Conservation (phyloP, 1,140 invertebrate species). For the Philopotamus ludificatus region DNA sequence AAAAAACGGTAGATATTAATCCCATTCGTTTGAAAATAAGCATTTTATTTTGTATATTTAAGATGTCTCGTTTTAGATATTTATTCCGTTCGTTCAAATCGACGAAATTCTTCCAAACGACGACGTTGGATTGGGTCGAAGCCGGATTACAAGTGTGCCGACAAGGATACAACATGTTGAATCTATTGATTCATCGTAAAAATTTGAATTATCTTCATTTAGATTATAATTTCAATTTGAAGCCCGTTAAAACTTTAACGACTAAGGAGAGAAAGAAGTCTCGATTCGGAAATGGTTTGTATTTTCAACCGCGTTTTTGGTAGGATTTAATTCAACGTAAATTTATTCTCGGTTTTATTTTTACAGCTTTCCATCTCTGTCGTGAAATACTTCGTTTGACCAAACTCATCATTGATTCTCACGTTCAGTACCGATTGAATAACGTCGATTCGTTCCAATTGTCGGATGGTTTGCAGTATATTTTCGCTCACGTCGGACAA, state of each 20-base stretch:
- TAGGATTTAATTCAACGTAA: neutral
- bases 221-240: constrained; percentile 99
- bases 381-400: constrained; percentile 97
- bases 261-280: constrained; percentile 99
- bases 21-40: neutral
- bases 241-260: constrained; percentile 98
- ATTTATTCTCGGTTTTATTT: constrained; percentile 3
- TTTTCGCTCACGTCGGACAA: constrained; percentile 99
- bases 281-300: constrained; percentile 93
- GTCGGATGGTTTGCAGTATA: constrained; percentile 98
- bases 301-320: too few relatives aligned
- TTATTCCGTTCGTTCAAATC: constrained; percentile 99
- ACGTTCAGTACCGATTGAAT: constrained; percentile 98
- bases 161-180: constrained; percentile 99
- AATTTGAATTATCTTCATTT: constrained; percentile 99
- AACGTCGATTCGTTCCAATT: constrained; percentile 99
- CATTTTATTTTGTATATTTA: constrained; percentile 9
- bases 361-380: constrained; percentile 93
- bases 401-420: constrained; percentile 97
- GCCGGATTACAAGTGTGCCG: constrained; percentile 96
- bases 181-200: constrained; percentile 97
- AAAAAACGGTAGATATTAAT: constrained; percentile 77
- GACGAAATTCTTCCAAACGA: constrained; percentile 99
- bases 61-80: constrained; percentile 57
- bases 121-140: constrained; percentile 99